phyloP scores from a whole-genome alignment of 1,140 invertebrate species.

The silkworm (Bombyx mori) region DNA sequence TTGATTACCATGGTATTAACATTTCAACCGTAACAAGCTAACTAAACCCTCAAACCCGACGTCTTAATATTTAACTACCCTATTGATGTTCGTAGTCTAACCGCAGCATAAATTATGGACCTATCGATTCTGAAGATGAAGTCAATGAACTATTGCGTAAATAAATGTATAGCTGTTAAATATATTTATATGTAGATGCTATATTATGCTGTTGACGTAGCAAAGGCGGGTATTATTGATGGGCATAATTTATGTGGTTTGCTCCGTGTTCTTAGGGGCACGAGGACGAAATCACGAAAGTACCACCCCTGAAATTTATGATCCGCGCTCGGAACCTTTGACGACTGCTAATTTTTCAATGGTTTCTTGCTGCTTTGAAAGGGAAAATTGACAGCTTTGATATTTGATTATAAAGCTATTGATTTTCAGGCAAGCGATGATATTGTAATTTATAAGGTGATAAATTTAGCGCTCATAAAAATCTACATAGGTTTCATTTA shows the following conservation, averaged over 20 bases:
- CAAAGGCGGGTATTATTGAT: slow-evolving; percentile 45
- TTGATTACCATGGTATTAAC: too few species aligned
- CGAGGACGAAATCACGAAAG: slow-evolving; percentile 41
- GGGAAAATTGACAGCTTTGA: slow-evolving; percentile 26
- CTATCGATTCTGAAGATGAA: slow-evolving; percentile 12
- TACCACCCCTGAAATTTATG: slow-evolving; percentile 43
- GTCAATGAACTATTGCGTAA: slow-evolving; percentile 12
- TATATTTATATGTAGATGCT: slow-evolving; percentile 1
- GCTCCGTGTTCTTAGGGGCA: slow-evolving; percentile 40
- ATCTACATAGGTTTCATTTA: too few species aligned
- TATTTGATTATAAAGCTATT: slow-evolving; percentile 15
- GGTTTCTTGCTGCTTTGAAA: slow-evolving; percentile 11
- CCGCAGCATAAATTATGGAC: slow-evolving; percentile 25
- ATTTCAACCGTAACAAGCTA: too few species aligned
- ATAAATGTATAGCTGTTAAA: neutral
- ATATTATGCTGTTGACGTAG: slow-evolving; percentile 45
- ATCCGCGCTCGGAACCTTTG: slow-evolving; percentile 29
- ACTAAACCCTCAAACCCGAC: too few species aligned
- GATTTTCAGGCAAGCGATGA: too few species aligned
- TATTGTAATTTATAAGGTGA: too few species aligned
- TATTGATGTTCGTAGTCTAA: slow-evolving; percentile 19
- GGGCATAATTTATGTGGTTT: slow-evolving; percentile 47
- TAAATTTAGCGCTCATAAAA: too few species aligned
- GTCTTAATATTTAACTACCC: slow-evolving; percentile 15
- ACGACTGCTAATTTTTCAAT: slow-evolving; percentile 49